phyloP scores from a whole-genome alignment of 2,797 vertebrate species.

The Phaenicophaeus curvirostris region DNA sequence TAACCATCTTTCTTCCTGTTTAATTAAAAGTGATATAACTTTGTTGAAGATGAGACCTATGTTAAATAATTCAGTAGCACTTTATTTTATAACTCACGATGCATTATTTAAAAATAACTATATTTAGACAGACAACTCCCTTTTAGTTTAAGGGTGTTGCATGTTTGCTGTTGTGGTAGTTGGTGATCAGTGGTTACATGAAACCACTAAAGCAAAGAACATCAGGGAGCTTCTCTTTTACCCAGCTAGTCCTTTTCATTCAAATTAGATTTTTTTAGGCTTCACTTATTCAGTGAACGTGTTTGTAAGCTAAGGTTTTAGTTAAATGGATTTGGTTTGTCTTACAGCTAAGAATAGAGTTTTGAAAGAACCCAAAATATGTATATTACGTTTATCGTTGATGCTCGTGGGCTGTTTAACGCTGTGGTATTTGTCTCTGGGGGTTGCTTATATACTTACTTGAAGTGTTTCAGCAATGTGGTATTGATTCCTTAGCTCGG shows the following conservation, averaged over 20 bases:
- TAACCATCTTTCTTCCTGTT: conserved; percentile 9
- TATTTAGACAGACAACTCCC: conserved; percentile 80
- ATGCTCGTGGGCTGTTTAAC: neutral
- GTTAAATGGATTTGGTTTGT: conserved; percentile 72
- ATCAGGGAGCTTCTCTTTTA: conserved; percentile 49
- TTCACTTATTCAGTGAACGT: conserved; percentile 61
- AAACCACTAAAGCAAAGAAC: conserved; percentile 65
- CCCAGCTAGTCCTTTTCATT: conserved; percentile 51
- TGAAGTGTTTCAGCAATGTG: neutral
- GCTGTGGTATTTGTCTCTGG: neutral
- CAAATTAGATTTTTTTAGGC: conserved; percentile 66
- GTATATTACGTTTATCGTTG: conserved; percentile 41
- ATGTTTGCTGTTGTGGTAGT: conserved; percentile 73
- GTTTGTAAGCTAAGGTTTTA: conserved; percentile 73
- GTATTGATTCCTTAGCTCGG: conserved; percentile 47
- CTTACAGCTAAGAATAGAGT: conserved; percentile 71
- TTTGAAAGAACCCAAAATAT: conserved; percentile 50
- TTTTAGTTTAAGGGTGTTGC: conserved; percentile 67
- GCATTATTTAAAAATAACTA: conserved; percentile 84
- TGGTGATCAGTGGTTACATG: conserved; percentile 71
- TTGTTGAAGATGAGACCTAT: conserved; percentile 79
- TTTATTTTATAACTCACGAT: conserved; percentile 76
- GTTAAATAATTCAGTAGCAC: conserved; percentile 86
- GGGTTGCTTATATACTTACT: conserved; percentile 33
- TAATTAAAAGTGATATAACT: conserved; percentile 73